Conservation (phyloP, 2,113 vertebrate species). For the Mus musculus region DNA sequence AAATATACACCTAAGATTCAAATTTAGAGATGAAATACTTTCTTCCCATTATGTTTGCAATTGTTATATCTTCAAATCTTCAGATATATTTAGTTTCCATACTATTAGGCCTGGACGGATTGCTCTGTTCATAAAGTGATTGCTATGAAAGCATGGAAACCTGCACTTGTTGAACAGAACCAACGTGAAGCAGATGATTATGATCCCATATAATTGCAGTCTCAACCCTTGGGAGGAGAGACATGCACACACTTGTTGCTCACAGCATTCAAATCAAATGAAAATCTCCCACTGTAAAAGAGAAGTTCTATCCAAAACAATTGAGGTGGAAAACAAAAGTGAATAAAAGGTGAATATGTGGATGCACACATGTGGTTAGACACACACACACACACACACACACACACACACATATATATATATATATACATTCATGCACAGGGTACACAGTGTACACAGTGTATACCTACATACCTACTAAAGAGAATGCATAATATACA, state of each 20-base stretch:
- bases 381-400: no score
- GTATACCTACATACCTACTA: background rate
- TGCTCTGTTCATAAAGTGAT: no score
- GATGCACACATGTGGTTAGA: no score
- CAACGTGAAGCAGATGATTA: background rate
- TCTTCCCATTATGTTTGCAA: background rate
- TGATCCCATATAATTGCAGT: background rate
- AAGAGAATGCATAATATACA: no score
- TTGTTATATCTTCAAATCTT: background rate
- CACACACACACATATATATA: no score
- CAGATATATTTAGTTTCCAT: background rate
- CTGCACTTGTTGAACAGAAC: background rate
- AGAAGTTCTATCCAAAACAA: no score
- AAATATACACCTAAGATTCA: background rate
- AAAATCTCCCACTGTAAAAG: background rate
- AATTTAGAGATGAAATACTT: background rate
- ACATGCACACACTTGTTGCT: background rate
- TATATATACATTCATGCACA: no score
- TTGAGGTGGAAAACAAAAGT: background rate
- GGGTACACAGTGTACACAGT: background rate
- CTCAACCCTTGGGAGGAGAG: accelerated
- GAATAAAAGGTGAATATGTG: no score
- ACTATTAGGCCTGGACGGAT: background rate
- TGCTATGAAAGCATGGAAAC: background rate
- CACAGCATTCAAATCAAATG: no score